Percentiles rank a stretch among this genome's conserved stretches.
Conservation (phyloP, 64 coral and sea anemone genomes). For the Montipora sp. region DNA sequence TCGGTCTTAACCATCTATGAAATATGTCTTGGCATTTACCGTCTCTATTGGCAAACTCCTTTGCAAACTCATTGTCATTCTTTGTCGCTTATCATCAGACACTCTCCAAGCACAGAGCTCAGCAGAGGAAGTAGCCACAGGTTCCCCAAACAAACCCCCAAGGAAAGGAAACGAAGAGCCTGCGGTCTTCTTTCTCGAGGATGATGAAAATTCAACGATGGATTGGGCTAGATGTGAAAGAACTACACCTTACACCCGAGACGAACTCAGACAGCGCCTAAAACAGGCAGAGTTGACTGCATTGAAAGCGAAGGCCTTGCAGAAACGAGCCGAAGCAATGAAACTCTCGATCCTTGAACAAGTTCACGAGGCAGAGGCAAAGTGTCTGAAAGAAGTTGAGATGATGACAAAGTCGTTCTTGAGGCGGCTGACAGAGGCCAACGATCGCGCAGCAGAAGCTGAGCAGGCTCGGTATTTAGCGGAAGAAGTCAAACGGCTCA, state of each 20-base stretch:
- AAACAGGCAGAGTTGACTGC: slow-evolving; percentile 73
- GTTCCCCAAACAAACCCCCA: neutral
- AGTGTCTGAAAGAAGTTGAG: slow-evolving; percentile 89
- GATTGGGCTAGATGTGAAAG: slow-evolving; percentile 18
- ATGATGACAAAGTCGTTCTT: slow-evolving; percentile 88
- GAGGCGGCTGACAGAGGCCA: slow-evolving; percentile 73
- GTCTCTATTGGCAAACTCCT: neutral
- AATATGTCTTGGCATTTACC: too few relatives aligned
- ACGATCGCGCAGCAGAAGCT: slow-evolving; percentile 82
- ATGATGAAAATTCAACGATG: neutral
- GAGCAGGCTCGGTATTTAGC: slow-evolving; percentile 72
- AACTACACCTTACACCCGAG: neutral
- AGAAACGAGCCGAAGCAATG: slow-evolving; percentile 78
- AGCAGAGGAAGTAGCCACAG: neutral
- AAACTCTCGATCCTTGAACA: slow-evolving; percentile 73
- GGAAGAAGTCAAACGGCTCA: slow-evolving; percentile 78
- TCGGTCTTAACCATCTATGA: too few relatives aligned
- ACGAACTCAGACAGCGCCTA: slow-evolving; percentile 42
- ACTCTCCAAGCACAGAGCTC: neutral
- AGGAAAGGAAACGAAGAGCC: neutral
- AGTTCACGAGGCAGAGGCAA: slow-evolving; percentile 84
- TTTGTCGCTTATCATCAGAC: neutral
- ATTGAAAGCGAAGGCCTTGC: slow-evolving; percentile 81
- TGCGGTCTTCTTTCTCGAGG: neutral
- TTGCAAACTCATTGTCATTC: neutral